Evolutionary conservation across 2,888 invertebrate genomes (phyloP), one percentile per base, ranked within the genome.

Genomic region (Eurytoma adleriae): DNA sequence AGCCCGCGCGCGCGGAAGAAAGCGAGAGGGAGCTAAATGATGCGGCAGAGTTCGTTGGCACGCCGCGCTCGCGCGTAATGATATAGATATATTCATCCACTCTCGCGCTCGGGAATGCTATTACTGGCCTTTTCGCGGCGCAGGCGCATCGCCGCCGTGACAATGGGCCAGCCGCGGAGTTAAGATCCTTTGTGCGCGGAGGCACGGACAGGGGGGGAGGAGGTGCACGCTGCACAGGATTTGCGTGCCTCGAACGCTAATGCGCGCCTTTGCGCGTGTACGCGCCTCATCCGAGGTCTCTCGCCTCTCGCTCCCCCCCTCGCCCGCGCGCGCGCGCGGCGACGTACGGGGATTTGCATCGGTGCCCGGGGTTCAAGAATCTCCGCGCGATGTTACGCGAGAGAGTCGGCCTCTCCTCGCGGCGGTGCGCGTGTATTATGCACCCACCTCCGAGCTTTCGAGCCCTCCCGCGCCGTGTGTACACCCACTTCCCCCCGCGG

Each of bases 1-100:
- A 54, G 64, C 40, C 40, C 40, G 40, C 40, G 40, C 40, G 40
- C 40, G 40, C 40, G 40, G 40, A 40, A 40, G 70, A 62, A 64
- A 71, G 81, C 59, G 75, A 81, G 74, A 57, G 79, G 52, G 59
- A 79, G 75, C 64, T 64, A 78, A 76, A 72, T 81, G 75, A 78
- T 79, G 79, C 81, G 83, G 83, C 73, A 83, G 84, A 85, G 85
- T 85, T 84, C 85, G 85, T 84, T 84, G 85, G 84, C 84, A 84
- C 83, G 84, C 67, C 69, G 79, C 59, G 61, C 7, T 64, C 54
- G 64, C 69, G 64, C n/a, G 69, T 78, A 81, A 81, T 81, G 84
- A 84, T 84, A 83, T 84, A 82, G 79, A 79, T 82, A 83, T 85
- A 84, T 85, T 84, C 85, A 83, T 84, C 83, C 71, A 18, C 81